Percentiles rank a stretch among this genome's conserved stretches.
phyloP scores from a whole-genome alignment of 1,140 invertebrate genomes.

The Drosophila chauvacae region DNA sequence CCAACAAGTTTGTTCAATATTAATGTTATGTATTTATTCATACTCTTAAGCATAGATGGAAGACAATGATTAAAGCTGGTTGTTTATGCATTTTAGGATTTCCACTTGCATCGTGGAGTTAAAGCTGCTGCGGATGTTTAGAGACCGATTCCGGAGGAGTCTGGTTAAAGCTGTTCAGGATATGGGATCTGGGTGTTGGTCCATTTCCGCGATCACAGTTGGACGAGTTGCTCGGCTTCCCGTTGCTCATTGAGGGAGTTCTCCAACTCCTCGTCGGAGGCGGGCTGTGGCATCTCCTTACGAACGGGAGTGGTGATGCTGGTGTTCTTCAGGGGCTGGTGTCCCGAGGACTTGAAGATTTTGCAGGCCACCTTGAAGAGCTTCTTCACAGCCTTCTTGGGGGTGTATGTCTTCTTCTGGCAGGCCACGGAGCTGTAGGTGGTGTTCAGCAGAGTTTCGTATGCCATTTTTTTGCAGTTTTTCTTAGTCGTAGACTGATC shows the following conservation, averaged over 20 bases:
- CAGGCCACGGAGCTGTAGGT: slow-evolving; percentile 11
- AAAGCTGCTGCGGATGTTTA: slow-evolving; percentile 56
- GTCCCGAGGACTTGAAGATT: slow-evolving; percentile 33
- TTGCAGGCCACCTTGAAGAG: slow-evolving; percentile 51
- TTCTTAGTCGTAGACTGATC: slow-evolving; percentile 6
- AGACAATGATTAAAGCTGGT: slow-evolving; percentile 53
- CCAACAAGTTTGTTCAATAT: slow-evolving; percentile 30
- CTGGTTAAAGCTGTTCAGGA: slow-evolving; percentile 41
- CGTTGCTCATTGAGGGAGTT: slow-evolving; percentile 43
- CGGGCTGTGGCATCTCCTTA: slow-evolving; percentile 7
- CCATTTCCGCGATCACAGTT: slow-evolving; percentile 40
- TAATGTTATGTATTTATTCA: slow-evolving; percentile 44
- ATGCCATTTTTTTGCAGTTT: slow-evolving; percentile 42
- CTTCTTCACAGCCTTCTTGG: slow-evolving; percentile 46
- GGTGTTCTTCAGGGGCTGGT: slow-evolving; percentile 19
- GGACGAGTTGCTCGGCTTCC: slow-evolving; percentile 30
- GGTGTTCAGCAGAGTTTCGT: slow-evolving; percentile 48
- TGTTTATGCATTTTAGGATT: slow-evolving; percentile 31
- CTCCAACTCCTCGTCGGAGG: slow-evolving; percentile 33
- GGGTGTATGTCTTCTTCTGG: slow-evolving; percentile 41
- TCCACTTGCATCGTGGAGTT: slow-evolving; percentile 30
- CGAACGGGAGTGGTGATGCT: neutral
- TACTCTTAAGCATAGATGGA: slow-evolving; percentile 47
- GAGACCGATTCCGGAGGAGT: slow-evolving; percentile 46
- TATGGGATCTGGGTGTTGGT: slow-evolving; percentile 7